Base-by-base conservation (phyloP, 53 echinoderm and acorn worm genomes). In the Antedon mediterranea region DNA sequence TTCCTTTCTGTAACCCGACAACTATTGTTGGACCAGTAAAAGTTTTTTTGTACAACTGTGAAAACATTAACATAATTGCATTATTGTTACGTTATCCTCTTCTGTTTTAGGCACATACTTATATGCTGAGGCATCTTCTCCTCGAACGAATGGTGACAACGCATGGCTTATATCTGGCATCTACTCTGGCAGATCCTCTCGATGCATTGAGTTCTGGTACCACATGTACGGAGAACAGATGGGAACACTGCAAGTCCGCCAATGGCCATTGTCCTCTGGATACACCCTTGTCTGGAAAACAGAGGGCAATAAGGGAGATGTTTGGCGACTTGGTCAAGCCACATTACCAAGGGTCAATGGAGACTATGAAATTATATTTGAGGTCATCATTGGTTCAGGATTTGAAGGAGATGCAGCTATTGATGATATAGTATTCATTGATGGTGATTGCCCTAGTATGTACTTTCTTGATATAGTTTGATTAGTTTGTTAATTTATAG, bases 191-290 rank as follows among this genome's bases (percentile, higher is more conserved):
- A 34, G 31, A 0, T 29, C 34, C 71, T 71, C 84, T 30, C 81
- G 85, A 31, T 93, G 93, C 73, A 32, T 93, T 5, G 89, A 89
- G 79, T 85, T 89, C 34, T 93, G 83, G 77, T 85, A 84, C 32
- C 89, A 93, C 82, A 93, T 93, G 93, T 77, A 81, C 28, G 93
- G 93, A 2, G 71, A 34, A 23, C 30, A 72, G 18, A 75, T 87
- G 43, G 93, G 93, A 18, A 80, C 84, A 6, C 76, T 93, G 32
- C 85, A 87, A 28, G 76, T 89, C 30, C 72, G 84, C 33, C 0
- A 71, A 13, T 32, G 43, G 81, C 85, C 83, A 0, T 3, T 83
- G 29, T 83, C 77, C 27, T n/a, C 31, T 37, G 11, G 11, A 18
- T 57, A 57, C 57, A 57, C 57, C 20, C 11, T 57, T 2, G 57